Conservation (phyloP, 2,113 vertebrate genomes). For the Strix uralensis region DNA sequence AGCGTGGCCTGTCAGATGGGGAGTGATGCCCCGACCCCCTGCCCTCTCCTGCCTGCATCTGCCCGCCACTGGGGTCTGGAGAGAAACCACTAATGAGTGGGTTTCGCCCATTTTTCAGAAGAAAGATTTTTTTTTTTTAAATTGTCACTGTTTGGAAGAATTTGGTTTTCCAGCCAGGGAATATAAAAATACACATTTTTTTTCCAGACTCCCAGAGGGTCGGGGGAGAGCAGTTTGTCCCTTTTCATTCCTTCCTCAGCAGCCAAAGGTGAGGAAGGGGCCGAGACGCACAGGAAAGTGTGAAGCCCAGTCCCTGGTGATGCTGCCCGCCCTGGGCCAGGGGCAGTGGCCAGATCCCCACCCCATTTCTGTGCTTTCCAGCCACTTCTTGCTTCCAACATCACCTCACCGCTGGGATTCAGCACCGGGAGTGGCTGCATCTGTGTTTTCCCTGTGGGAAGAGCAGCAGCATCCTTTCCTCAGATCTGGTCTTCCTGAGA, state of each 20-base stretch:
- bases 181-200: background rate
- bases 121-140: background rate
- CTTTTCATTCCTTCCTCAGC: background rate
- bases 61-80: background rate
- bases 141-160: background rate
- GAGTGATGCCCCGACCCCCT: background rate
- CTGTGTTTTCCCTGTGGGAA: background rate
- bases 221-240: background rate
- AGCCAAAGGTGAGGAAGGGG: background rate
- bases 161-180: background rate
- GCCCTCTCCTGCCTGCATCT: background rate
- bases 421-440: background rate
- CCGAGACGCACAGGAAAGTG: background rate
- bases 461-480: background rate
- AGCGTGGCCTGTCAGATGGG: fast-evolving
- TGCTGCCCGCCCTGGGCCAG: background rate
- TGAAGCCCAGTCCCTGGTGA: fast-evolving
- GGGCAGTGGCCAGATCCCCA: background rate
- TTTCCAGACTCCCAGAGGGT: background rate
- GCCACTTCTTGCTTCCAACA: background rate
- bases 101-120: background rate
- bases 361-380: background rate
- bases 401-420: background rate
- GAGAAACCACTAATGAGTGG: background rate
- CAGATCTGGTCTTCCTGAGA: background rate